Conservation (phyloP, 2,888 invertebrate genomes). For the Erebia ligea region DNA sequence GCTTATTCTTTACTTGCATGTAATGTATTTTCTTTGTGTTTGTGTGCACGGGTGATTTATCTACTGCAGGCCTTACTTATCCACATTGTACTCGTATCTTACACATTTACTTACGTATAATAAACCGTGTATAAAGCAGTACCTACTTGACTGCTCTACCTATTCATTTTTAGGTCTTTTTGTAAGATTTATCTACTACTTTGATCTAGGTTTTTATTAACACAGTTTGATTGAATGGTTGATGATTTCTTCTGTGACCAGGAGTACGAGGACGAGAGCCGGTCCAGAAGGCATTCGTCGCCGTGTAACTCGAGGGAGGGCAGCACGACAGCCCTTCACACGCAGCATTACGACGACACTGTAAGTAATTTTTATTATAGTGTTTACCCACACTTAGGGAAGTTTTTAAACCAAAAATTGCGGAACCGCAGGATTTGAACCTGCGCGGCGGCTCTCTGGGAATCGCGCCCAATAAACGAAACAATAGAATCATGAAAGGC, state of each 20-base stretch:
- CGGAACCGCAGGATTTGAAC: too few species aligned
- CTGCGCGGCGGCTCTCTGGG: too few species aligned
- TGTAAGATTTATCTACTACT: too few species aligned
- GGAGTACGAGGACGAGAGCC: constrained; percentile 88
- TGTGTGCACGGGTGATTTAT: constrained; percentile 25
- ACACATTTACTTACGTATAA: too few species aligned
- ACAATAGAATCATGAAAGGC: too few species aligned
- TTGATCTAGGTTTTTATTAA: background rate
- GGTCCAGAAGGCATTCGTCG: constrained; percentile 86
- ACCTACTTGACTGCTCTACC: too few species aligned
- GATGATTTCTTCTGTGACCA: constrained; percentile 52
- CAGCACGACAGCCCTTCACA: constrained; percentile 85
- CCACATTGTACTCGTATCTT: too few species aligned
- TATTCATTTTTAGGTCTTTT: too few species aligned
- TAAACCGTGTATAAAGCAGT: too few species aligned
- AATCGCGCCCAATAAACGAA: too few species aligned
- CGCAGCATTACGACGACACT: constrained; percentile 85
- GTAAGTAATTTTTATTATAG: constrained; percentile 64
- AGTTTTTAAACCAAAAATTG: too few species aligned
- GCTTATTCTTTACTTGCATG: constrained; percentile 53
- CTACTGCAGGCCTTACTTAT: too few species aligned
- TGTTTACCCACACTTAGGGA: background rate
- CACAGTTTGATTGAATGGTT: constrained; percentile 1
- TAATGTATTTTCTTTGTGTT: constrained; percentile 43
- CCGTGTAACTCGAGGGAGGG: constrained; percentile 88